phyloP scores from a whole-genome alignment of 2,113 vertebrate species.

The Oriolus oriolus region DNA sequence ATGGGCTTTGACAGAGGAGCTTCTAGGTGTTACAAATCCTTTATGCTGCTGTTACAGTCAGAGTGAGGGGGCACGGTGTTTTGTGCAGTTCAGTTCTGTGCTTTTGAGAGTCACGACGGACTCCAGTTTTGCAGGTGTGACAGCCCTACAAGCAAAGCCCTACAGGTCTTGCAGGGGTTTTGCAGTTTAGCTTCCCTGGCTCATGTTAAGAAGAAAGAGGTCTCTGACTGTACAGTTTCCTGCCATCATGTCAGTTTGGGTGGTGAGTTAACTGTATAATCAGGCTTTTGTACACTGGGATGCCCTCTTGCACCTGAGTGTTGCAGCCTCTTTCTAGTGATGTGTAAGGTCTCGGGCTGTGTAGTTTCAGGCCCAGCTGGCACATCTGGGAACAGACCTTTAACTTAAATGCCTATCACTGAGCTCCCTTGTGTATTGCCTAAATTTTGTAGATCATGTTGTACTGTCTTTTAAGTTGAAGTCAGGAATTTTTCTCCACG shows the following conservation, averaged over 20 bases:
- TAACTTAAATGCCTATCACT: background rate
- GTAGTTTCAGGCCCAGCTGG: background rate
- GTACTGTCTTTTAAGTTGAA: background rate
- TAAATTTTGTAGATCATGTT: background rate
- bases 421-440: background rate
- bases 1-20: background rate
- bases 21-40: background rate
- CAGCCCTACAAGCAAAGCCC: background rate
- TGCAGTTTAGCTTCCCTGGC: background rate
- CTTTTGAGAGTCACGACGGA: background rate
- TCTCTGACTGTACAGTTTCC: background rate
- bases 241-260: background rate
- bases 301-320: background rate
- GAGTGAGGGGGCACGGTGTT: accelerated
- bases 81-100: background rate
- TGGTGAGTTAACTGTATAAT: background rate
- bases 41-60: background rate
- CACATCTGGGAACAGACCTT: background rate
- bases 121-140: background rate
- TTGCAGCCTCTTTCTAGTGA: background rate
- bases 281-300: background rate
- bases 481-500: background rate
- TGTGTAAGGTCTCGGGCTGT: background rate
- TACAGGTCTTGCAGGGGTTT: background rate
- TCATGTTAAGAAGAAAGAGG: background rate